A percentile compares a stretch with the other conserved stretches of the same genome.
phyloP scores from a whole-genome alignment of 1,140 invertebrate species.

The Pseudomyrmex cubaensis region DNA sequence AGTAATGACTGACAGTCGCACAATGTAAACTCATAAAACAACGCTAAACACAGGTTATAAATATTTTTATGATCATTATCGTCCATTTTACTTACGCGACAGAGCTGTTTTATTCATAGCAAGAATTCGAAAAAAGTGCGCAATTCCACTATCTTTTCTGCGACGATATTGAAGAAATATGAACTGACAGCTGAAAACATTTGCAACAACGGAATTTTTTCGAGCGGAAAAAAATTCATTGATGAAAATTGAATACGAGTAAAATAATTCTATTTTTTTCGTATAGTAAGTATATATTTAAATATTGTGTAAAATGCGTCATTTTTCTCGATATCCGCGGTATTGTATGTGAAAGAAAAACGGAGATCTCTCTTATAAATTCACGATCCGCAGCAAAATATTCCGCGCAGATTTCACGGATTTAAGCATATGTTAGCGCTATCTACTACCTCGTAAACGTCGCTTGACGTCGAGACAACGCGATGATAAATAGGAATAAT shows the following conservation, averaged over 20 bases:
- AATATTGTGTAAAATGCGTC: too few relatives aligned
- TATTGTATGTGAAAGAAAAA: too few relatives aligned
- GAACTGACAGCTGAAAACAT: neutral
- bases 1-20: neutral
- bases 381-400: neutral
- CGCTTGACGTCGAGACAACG: neutral
- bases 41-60: neutral
- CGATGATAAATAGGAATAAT: neutral
- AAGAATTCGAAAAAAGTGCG: neutral
- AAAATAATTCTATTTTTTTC: too few relatives aligned
- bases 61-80: neutral
- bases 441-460: too few relatives aligned
- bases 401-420: neutral
- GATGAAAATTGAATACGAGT: neutral
- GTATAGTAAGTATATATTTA: too few relatives aligned
- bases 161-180: neutral
- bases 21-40: neutral
- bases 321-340: too few relatives aligned
- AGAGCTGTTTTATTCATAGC: neutral
- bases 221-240: neutral
- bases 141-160: neutral
- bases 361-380: neutral
- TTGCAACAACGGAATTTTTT: neutral
- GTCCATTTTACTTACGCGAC: constrained; percentile 13
- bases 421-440: neutral